Evolutionary conservation across 2,888 invertebrate species (phyloP), one percentile per base, ranked within the genome.

Genomic region (Diaprepes abbreviatus): DNA sequence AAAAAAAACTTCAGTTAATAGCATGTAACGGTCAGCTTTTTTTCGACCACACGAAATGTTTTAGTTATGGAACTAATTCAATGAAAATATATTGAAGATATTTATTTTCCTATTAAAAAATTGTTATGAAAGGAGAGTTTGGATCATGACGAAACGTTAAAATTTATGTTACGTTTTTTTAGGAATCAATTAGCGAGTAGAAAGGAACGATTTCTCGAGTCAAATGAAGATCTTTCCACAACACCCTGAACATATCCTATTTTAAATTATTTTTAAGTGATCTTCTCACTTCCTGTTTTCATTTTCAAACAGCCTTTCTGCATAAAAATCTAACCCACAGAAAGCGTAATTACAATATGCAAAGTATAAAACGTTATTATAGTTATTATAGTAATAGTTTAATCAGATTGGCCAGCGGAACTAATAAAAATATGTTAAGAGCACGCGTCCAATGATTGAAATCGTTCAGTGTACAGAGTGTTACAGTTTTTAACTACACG

Each of bases 251-350:
- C n/a, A n/a, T n/a, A n/a, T n/a, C n/a, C n/a, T n/a, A n/a, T n/a
- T n/a, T n/a, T n/a, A n/a, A n/a, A n/a, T n/a, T n/a, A n/a, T n/a
- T n/a, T n/a, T n/a, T n/a, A n/a, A n/a, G n/a, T n/a, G n/a, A n/a
- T n/a, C n/a, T n/a, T n/a, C n/a, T n/a, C n/a, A n/a, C n/a, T n/a
- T n/a, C 21, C 21, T 10, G 43, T 43, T 43, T 43, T 43, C 43
- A 19, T 21, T 43, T 43, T 43, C 43, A 43, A n/a, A 21, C 43
- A 43, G 43, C 43, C 43, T 43, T 43, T 21, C 43, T 21, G 4
- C 21, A 21, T 43, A 43, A 43, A 43, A 35, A 43, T 1, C 21
- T 21, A 16, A 43, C 43, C 43, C 7, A 43, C 4, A n/a, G 21
- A 16, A 16, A 16, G 4, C 14, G 6, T 33, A 33, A 33, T 38